Percentiles rank a stretch among this genome's conserved stretches.
These are phyloP conservation scores for Choristoneura rosaceana DNA, from an alignment of 2,888 invertebrate genomes.

Conservation along the genomic window DNA sequence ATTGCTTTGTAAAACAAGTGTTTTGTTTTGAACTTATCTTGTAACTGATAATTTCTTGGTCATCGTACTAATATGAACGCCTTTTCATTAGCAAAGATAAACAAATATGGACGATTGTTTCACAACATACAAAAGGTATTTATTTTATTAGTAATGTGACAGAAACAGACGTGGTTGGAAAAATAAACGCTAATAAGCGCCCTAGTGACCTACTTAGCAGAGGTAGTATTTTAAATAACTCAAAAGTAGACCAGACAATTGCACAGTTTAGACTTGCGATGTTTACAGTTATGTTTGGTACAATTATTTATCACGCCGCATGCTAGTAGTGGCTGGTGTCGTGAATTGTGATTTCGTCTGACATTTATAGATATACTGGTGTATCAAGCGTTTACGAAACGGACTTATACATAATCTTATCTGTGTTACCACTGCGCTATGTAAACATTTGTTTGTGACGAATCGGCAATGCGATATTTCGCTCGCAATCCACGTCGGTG, in stretches of 20 bases:
- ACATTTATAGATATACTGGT: not conserved
- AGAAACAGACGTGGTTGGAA: conserved; percentile 10
- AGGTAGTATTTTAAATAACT: conserved; percentile 34
- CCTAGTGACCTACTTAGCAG: conserved; percentile 26
- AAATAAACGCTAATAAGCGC: conserved; percentile 25
- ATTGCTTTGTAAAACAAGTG: not conserved
- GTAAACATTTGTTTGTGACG: conserved; percentile 57
- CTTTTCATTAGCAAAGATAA: not conserved
- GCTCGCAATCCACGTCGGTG: conserved; percentile 73
- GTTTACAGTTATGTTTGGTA: conserved; percentile 64
- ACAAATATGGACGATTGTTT: not conserved
- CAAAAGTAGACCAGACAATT: conserved; percentile 33
- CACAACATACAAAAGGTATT: not conserved
- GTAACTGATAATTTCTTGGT: not conserved
- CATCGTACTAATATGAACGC: not conserved
- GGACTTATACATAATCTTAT: conserved; percentile 67
- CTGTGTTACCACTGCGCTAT: conserved; percentile 60
- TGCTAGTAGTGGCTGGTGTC: conserved; percentile 50
- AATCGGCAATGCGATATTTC: conserved; percentile 64
- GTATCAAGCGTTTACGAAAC: conserved; percentile 10
- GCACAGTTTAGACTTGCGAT: conserved; percentile 42
- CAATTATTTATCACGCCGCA: conserved; percentile 62
- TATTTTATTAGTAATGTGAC: conserved; percentile 8
- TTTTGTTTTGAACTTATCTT: not conserved
- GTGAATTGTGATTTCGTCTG: not conserved